Evolutionary conservation across 1,140 invertebrate genomes (phyloP).

Genomic region (Papilio polytes): DNA sequence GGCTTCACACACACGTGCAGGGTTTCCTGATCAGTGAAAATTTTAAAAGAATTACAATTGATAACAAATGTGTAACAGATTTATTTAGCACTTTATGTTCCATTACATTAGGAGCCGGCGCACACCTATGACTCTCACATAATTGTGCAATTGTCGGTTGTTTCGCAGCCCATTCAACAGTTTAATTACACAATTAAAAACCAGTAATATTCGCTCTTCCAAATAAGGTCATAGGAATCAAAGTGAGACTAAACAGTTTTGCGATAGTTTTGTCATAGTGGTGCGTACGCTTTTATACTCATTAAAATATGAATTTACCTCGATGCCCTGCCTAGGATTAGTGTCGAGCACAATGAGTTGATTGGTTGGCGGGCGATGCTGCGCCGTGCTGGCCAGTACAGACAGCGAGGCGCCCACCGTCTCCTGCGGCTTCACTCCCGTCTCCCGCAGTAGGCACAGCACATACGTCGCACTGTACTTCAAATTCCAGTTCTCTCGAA

Average conservation of each 20-base stretch:
- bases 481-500: slow-evolving; percentile 96
- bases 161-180: too few relatives aligned
- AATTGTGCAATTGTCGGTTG: too few relatives aligned
- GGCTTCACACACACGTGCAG: slow-evolving; percentile 97
- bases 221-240: too few relatives aligned
- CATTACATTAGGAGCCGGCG: too few relatives aligned
- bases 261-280: too few relatives aligned
- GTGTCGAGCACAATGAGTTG: slow-evolving; percentile 73
- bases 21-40: slow-evolving; percentile 62
- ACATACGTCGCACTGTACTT: slow-evolving; percentile 97
- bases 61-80: not conserved
- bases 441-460: slow-evolving; percentile 88
- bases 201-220: too few relatives aligned
- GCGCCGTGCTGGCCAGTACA: slow-evolving; percentile 83
- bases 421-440: slow-evolving; percentile 83
- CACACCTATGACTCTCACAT: too few relatives aligned
- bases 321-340: slow-evolving; percentile 65
- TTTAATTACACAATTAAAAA: too few relatives aligned
- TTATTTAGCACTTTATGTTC: too few relatives aligned
- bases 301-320: slow-evolving; percentile 51
- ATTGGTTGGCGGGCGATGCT: slow-evolving; percentile 76
- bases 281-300: not conserved
- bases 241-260: too few relatives aligned
- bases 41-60: not conserved
- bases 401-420: slow-evolving; percentile 85